These are phyloP conservation scores for Vombatus ursinus DNA, from an alignment of 2,113 vertebrate genomes.

Conservation along the genomic window DNA sequence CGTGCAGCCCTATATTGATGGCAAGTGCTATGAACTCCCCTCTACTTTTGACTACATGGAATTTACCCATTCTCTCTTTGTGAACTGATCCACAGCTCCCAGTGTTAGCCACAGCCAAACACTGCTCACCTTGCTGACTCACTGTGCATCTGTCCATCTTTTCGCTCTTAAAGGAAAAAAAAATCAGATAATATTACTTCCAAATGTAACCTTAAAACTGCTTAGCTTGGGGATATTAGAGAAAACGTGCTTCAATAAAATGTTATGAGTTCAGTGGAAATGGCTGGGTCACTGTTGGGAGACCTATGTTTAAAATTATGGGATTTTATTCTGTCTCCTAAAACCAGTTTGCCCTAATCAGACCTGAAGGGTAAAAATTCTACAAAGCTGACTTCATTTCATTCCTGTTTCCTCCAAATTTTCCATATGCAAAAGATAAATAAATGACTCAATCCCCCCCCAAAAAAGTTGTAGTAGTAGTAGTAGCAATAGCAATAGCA, in stretches of 20 bases:
- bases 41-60: slow-evolving; percentile 96
- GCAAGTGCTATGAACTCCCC: slow-evolving; percentile 95
- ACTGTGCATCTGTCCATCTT: slow-evolving; percentile 89
- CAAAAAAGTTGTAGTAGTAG: neutral
- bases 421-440: neutral
- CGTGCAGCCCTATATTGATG: slow-evolving; percentile 95
- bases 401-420: neutral
- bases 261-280: neutral
- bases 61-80: slow-evolving; percentile 98
- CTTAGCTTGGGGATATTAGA: neutral
- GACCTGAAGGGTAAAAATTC: neutral
- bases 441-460: neutral
- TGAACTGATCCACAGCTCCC: slow-evolving; percentile 88
- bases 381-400: neutral
- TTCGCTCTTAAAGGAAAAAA: slow-evolving; percentile 81
- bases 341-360: neutral
- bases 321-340: neutral
- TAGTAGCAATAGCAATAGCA: neutral
- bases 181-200: slow-evolving; percentile 77
- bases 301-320: neutral
- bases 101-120: slow-evolving; percentile 77
- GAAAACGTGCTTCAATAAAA: neutral
- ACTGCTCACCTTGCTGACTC: slow-evolving; percentile 83
- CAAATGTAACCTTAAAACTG: neutral
- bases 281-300: neutral